Percentiles rank a stretch among this genome's conserved stretches.
Conservation (phyloP, 2,888 invertebrate genomes). For the Chesias legatella region DNA sequence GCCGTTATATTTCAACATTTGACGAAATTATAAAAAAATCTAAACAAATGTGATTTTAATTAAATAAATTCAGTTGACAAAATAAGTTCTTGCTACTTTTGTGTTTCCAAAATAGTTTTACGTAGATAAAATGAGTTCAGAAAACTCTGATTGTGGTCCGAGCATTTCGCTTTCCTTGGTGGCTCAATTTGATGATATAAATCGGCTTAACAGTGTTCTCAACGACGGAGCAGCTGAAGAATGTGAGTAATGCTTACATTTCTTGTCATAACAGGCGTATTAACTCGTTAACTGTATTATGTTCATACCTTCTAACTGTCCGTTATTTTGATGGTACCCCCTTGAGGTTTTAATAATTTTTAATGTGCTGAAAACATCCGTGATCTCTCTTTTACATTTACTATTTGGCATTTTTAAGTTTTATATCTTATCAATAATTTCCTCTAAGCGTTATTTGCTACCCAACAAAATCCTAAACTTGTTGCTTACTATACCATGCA, state of each 20-base stretch:
- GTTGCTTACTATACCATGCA: too few species aligned
- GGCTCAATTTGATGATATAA: conserved; percentile 86
- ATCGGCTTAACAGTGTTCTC: conserved; percentile 83
- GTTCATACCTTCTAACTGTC: neutral
- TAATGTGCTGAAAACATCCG: neutral
- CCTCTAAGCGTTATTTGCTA: too few species aligned
- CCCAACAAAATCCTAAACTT: too few species aligned
- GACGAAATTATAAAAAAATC: conserved; percentile 7
- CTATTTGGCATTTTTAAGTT: too few species aligned
- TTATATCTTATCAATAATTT: too few species aligned
- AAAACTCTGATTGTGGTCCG: conserved; percentile 61
- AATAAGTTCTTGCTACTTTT: too few species aligned
- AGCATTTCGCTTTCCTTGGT: conserved; percentile 80
- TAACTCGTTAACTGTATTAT: neutral
- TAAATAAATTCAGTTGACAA: too few species aligned
- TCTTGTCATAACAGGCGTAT: neutral
- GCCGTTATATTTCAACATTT: conserved; percentile 41
- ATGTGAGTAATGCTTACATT: conserved; percentile 67
- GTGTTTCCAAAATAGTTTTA: too few species aligned
- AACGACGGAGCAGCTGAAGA: conserved; percentile 85
- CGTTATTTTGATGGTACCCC: conserved; percentile 3
- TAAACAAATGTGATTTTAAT: neutral
- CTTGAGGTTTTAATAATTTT: conserved; percentile 1
- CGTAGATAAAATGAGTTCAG: conserved; percentile 59
- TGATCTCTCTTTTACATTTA: conserved; percentile 1